A percentile compares a stretch with the other conserved stretches of the same genome.
These are phyloP conservation scores for Trichogramma evanescens DNA, from an alignment of 2,888 invertebrate species.

Conservation along the genomic window DNA sequence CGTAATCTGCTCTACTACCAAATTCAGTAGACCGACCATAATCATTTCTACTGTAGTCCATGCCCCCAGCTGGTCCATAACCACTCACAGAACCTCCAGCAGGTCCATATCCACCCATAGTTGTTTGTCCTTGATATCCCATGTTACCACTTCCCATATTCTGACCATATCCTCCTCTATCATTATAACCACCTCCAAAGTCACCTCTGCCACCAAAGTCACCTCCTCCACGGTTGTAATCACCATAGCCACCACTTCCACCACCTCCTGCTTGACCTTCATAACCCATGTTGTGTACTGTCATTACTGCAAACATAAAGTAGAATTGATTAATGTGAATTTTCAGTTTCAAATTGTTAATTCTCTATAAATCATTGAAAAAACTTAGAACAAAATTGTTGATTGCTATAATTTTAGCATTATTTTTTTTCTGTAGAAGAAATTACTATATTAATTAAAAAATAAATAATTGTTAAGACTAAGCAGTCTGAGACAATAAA, in stretches of 20 bases:
- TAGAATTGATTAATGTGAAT: too few species aligned
- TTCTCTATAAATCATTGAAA: too few species aligned
- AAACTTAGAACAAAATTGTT: too few species aligned
- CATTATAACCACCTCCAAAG: constrained; percentile 42
- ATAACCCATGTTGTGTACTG: constrained; percentile 39
- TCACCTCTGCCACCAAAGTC: constrained; percentile 43
- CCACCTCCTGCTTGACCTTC: constrained; percentile 40
- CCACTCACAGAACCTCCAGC: constrained; percentile 40
- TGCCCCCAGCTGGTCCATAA: constrained; percentile 40
- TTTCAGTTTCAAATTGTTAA: too few species aligned
- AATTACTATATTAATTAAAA: too few species aligned
- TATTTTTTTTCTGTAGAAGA: too few species aligned
- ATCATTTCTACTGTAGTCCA: constrained; percentile 42
- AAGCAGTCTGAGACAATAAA: too few species aligned
- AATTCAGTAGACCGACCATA: constrained; percentile 41
- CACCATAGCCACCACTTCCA: constrained; percentile 41
- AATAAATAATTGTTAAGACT: too few species aligned
- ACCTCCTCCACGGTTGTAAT: constrained; percentile 43
- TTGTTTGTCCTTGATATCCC: constrained; percentile 41
- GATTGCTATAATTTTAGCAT: too few species aligned
- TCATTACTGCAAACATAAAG: constrained; percentile 31
- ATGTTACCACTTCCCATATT: constrained; percentile 41
- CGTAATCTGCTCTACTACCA: constrained; percentile 41
- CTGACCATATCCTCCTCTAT: constrained; percentile 42
- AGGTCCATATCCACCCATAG: constrained; percentile 44